Evolutionary conservation across 2,888 invertebrate genomes (phyloP), one percentile per base, ranked within the genome.

Genomic region (Heteromyza rotundicornis): DNA sequence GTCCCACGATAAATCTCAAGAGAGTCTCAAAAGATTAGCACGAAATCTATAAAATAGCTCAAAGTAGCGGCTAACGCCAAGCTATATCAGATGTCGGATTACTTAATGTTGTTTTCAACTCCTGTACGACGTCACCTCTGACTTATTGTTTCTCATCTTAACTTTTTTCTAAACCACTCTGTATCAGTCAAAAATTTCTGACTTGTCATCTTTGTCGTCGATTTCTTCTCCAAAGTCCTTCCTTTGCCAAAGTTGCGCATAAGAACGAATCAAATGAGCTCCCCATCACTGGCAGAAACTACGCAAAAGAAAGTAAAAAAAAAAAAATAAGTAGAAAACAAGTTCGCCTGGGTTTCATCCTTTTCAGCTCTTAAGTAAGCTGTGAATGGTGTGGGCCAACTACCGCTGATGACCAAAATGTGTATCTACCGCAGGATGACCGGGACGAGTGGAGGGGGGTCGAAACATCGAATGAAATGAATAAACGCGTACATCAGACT

Each of bases 401-500:
- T 62, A 60, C 24, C 59, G 52, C 67, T 70, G 70, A 70, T 70
- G 71, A 69, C 52, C 56, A 60, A 20, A 16, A 44, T 52, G 59
- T 47, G 20, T 20, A 47, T 17, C 47, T 19, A 19, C 47, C 17
- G 2, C 20, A 20, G 7, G n/a, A 40, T 14, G n/a, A 40, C n/a
- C n/a, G n/a, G 10, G 40, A 20, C 20, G 47, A 47, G 19, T 7
- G 16, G 47, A 2, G 47, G 19, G 17, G 2, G 19, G 47, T 2
- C 47, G 47, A 47, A 47, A 47, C 47, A 47, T 47, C 20, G 19
- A 47, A 47, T 47, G 66, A 73, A 70, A 70, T 74, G 70, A 69
- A 72, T 72, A 72, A 72, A 72, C 70, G 73, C 72, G 70, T 71
- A 71, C 72, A 72, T 73, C 72, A 76, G 70, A 79, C 74, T 79